Evolutionary conservation across 1,140 invertebrate genomes (phyloP).

Genomic region (Ceratosolen fusciceps): DNA sequence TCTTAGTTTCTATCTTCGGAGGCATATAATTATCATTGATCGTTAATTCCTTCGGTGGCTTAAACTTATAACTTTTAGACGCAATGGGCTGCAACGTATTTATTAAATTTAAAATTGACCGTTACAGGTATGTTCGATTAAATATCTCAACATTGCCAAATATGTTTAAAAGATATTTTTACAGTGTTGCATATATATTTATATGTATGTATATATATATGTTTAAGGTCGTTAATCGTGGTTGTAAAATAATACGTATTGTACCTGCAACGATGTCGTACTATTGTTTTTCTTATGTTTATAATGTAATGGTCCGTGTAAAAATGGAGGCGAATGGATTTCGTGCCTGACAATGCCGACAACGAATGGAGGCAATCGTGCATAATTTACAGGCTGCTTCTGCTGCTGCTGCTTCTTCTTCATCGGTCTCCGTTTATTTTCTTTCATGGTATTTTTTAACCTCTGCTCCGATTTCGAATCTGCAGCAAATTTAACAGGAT

Average conservation of each 20-base stretch:
- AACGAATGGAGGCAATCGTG: constrained; percentile 15
- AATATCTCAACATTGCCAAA: too few relatives aligned
- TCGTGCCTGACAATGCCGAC: constrained; percentile 29
- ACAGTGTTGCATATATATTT: too few relatives aligned
- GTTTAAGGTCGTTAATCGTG: too few relatives aligned
- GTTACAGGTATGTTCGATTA: too few relatives aligned
- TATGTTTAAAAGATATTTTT: too few relatives aligned
- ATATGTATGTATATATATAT: too few relatives aligned
- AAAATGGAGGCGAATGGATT: constrained; percentile 39
- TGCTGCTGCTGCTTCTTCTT: constrained; percentile 14
- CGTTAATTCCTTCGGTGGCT: neutral
- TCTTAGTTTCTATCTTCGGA: neutral
- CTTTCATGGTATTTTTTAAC: neutral
- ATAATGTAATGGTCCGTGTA: neutral
- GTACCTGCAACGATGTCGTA: neutral
- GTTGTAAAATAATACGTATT: too few relatives aligned
- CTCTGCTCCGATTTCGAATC: neutral
- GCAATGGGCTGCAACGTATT: constrained; percentile 15
- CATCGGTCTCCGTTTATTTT: neutral
- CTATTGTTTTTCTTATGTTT: neutral
- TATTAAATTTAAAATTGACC: too few relatives aligned
- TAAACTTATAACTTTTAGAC: constrained; percentile 29
- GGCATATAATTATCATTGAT: neutral
- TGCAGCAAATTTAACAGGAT: too few relatives aligned
- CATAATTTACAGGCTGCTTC: too few relatives aligned